phyloP scores from a whole-genome alignment of 2,888 invertebrate species.

The Rotaria sp. region DNA sequence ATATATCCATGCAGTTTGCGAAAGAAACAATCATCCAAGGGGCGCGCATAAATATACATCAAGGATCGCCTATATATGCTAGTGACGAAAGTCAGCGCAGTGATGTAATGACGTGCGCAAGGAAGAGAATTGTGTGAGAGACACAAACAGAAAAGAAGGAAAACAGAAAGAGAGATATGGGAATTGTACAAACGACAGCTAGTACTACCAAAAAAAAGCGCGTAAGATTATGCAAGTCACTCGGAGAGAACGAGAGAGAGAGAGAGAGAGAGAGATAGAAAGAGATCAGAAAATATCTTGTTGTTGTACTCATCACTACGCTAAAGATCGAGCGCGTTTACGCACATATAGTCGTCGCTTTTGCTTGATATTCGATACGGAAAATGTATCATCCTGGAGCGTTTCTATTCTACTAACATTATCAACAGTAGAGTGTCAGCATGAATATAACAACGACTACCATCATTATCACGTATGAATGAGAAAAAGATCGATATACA shows the following conservation, averaged over 20 bases:
- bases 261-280: neutral
- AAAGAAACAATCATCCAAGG: conserved; percentile 15
- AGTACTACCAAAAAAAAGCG: neutral
- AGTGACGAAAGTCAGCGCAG: conserved; percentile 26
- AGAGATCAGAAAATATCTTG: conserved; percentile 22
- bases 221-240: conserved; percentile 28
- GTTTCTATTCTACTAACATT: conserved; percentile 15
- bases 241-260: conserved; percentile 20
- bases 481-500: neutral
- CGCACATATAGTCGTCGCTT: neutral
- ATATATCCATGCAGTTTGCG: neutral
- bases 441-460: conserved; percentile 8
- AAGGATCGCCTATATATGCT: conserved; percentile 11
- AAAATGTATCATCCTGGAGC: conserved; percentile 24
- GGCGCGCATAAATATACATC: conserved; percentile 5
- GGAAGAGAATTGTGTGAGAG: conserved; percentile 18
- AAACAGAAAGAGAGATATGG: neutral
- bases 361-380: conserved; percentile 28
- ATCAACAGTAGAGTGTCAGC: neutral
- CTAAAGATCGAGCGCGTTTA: conserved; percentile 9
- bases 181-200: conserved; percentile 4
- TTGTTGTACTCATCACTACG: conserved; percentile 16
- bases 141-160: neutral
- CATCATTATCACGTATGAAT: neutral
- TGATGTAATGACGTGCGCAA: conserved; percentile 18